A percentile compares a stretch with the other conserved stretches of the same genome.
These are phyloP conservation scores for Melanotaenia boesemani DNA, from an alignment of 2,797 vertebrate species.

Conservation along the genomic window DNA sequence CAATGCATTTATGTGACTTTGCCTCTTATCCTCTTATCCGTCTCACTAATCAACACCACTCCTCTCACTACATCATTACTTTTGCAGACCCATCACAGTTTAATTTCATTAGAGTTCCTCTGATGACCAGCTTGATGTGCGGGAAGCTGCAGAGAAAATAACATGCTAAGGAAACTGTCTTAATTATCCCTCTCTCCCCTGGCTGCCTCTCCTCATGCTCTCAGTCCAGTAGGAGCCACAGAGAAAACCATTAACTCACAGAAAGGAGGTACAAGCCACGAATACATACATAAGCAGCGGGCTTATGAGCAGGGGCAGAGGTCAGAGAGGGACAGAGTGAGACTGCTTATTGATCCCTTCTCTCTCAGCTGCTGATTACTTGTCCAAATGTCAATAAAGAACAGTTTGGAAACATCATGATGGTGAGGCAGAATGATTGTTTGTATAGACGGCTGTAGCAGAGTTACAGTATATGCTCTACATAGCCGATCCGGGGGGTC, in stretches of 20 bases:
- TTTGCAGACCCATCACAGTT: slow-evolving; percentile 28
- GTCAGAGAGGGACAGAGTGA: slow-evolving; percentile 21
- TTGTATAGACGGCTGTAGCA: not conserved
- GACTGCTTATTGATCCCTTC: slow-evolving; percentile 36
- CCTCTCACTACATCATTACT: slow-evolving; percentile 14
- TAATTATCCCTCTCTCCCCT: slow-evolving; percentile 44
- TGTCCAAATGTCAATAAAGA: slow-evolving; percentile 37
- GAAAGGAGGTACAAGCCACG: slow-evolving; percentile 44
- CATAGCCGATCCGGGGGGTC: too few relatives aligned
- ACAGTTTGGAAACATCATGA: slow-evolving; percentile 13
- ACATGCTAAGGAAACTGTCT: slow-evolving; percentile 24
- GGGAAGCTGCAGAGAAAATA: slow-evolving; percentile 30
- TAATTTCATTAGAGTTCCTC: slow-evolving; percentile 41
- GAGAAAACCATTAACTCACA: slow-evolving; percentile 54
- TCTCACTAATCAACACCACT: slow-evolving; percentile 39
- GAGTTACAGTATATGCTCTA: not conserved
- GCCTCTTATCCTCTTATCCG: slow-evolving; percentile 16
- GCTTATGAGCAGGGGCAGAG: slow-evolving; percentile 32
- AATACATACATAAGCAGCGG: slow-evolving; percentile 43
- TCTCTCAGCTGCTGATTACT: slow-evolving; percentile 39
- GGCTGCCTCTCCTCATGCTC: slow-evolving; percentile 15
- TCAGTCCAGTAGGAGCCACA: slow-evolving; percentile 49
- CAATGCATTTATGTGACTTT: too few relatives aligned
- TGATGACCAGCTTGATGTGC: slow-evolving; percentile 30
- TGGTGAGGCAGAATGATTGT: not conserved